A percentile compares a stretch with the other conserved stretches of the same genome.
These are phyloP conservation scores for Kryptolebias ocellatus DNA, from an alignment of 2,797 vertebrate genomes.

Conservation along the genomic window DNA sequence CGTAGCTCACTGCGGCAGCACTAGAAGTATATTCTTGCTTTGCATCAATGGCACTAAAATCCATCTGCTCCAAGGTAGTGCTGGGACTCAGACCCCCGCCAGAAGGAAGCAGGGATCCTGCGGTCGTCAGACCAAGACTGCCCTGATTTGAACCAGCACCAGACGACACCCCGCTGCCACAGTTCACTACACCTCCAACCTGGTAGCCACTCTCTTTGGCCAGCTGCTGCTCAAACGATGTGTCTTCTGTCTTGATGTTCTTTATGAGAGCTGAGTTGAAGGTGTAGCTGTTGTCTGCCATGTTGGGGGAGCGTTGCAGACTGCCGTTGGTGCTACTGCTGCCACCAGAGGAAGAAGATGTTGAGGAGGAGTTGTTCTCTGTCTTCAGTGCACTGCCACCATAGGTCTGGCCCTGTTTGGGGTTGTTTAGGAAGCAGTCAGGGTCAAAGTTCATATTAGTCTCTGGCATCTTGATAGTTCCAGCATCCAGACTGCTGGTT, in stretches of 20 bases:
- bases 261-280: slow-evolving; percentile 91
- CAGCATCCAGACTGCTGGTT: slow-evolving; percentile 92
- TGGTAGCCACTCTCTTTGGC: slow-evolving; percentile 89
- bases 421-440: slow-evolving; percentile 99
- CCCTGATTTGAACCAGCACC: slow-evolving; percentile 84
- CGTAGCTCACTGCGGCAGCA: slow-evolving; percentile 81
- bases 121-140: slow-evolving; percentile 87
- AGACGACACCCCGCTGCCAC: slow-evolving; percentile 80
- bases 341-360: slow-evolving; percentile 84
- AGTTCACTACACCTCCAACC: slow-evolving; percentile 79
- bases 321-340: slow-evolving; percentile 69
- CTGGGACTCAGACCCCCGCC: slow-evolving; percentile 98
- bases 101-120: slow-evolving; percentile 91
- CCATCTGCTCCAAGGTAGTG: slow-evolving; percentile 99
- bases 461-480: slow-evolving; percentile 92
- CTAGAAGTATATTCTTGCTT: slow-evolving; percentile 92
- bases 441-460: slow-evolving; percentile 99
- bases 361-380: slow-evolving; percentile 86
- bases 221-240: slow-evolving; percentile 97
- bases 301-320: slow-evolving; percentile 79
- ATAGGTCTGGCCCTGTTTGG: slow-evolving; percentile 99
- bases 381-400: slow-evolving; percentile 94
- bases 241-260: slow-evolving; percentile 98
- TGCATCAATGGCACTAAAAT: slow-evolving; percentile 98
- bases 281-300: slow-evolving; percentile 79